Evolutionary conservation across 2,888 invertebrate species (phyloP), one percentile per base, ranked within the genome.

Genomic region (Heliconius charithonia): DNA sequence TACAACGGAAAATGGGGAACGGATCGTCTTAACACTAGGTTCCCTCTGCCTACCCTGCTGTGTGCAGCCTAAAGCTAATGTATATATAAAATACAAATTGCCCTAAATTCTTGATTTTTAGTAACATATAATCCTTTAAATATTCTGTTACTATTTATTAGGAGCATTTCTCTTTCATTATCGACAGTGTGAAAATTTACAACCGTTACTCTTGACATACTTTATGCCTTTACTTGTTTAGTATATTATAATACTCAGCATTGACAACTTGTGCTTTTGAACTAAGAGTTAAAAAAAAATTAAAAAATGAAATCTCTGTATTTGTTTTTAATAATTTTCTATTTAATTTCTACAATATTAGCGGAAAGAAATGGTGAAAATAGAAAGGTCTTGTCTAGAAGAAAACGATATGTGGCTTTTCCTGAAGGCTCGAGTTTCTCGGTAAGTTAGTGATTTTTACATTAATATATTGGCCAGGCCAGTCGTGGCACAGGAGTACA

Each of bases 391-490:
- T 90, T 96, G 81, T 95, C 96, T 0, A 93, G 97, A 79, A 93
- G 91, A 81, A 96, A 95, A 84, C 93, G 97, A 85, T 97, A 96
- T 85, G 95, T 97, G 19, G 96, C 96, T 41, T 97, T 97, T 90
- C 97, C 97, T 1, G 97, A 97, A 88, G 97, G 97, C 25, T 96
- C 96, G 19, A 96, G 96, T 89, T 96, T 96, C 90, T 96, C 96
- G 80, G 96, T 96, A 86, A 96, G 96, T 95, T 37, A 59, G 16
- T n/a, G 22, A 32, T 56, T 32, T 32, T 32, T 29, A 45, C 19
- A 51, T 51, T 51, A 0, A 51, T 51, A 19, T 19, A 19, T 32
- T 32, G 32, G 6, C 32, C 9, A 9, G 32, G 32, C 9, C 32
- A 37, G 9, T 9, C 32, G 32, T 32, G 32, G 9, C 7, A 32